phyloP scores from a whole-genome alignment of 2,797 vertebrate species.

The Fundulus diaphanus region DNA sequence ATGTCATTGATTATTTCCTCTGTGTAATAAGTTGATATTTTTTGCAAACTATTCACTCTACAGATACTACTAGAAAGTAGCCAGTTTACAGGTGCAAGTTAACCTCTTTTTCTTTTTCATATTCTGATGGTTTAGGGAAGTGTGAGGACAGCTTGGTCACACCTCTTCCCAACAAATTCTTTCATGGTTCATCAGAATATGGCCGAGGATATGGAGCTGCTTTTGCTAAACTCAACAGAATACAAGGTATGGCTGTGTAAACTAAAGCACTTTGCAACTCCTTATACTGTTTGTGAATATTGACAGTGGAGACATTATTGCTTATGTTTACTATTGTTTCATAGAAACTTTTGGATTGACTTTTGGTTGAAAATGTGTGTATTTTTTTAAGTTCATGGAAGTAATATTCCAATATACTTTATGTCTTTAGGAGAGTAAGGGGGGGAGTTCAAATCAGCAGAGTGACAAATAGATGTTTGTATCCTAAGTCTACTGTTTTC shows the following conservation, averaged over 20 bases:
- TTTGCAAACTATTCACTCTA: background rate
- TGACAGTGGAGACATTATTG: no score
- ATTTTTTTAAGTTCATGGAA: background rate
- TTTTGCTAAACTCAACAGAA: constrained; percentile 79
- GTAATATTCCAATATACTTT: background rate
- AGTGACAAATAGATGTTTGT: background rate
- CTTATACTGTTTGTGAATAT: background rate
- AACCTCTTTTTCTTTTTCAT: background rate
- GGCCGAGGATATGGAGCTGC: constrained; percentile 69
- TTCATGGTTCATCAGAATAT: constrained; percentile 75
- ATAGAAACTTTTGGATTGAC: background rate
- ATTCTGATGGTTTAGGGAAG: constrained; percentile 48
- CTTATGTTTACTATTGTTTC: background rate
- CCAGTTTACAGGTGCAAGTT: background rate
- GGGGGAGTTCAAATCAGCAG: background rate
- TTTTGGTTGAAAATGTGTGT: background rate
- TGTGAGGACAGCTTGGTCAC: constrained; percentile 81
- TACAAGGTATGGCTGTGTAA: constrained; percentile 67
- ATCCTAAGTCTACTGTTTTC: background rate
- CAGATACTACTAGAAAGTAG: background rate
- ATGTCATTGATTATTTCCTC: background rate
- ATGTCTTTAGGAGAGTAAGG: background rate
- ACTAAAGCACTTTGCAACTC: background rate
- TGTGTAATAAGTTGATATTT: background rate
- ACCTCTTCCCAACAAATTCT: constrained; percentile 79